A percentile compares a stretch with the other conserved stretches of the same genome.
Conservation (phyloP, 2,113 vertebrate species). For the Delphinus delphis region DNA sequence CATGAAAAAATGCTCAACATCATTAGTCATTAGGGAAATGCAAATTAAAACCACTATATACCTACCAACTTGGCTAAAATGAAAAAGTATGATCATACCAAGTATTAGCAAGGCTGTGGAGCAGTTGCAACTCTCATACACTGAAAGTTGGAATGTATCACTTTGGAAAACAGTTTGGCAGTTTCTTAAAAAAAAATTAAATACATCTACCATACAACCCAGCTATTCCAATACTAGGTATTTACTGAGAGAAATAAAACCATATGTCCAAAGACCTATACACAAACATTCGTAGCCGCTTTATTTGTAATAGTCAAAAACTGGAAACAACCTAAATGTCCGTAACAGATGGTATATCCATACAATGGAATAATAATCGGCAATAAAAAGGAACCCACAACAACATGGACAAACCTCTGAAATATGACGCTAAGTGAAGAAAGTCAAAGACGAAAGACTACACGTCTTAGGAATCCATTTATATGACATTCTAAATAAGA, state of each 20-base stretch:
- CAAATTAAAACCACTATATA: background rate
- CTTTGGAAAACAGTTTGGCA: background rate
- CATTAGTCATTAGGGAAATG: background rate
- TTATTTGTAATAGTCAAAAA: background rate
- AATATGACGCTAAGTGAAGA: background rate
- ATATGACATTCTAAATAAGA: background rate
- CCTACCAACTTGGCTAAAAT: background rate
- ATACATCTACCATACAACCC: background rate
- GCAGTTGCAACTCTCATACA: background rate
- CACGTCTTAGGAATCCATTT: background rate
- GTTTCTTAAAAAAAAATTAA: background rate
- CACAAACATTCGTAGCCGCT: background rate
- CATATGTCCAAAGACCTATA: background rate
- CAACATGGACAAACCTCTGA: background rate
- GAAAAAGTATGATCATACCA: background rate
- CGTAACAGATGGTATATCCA: background rate
- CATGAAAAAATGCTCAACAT: background rate
- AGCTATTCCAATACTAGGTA: background rate
- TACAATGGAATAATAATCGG: background rate
- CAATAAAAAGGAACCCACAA: background rate
- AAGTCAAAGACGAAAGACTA: background rate
- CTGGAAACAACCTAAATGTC: background rate
- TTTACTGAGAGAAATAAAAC: constrained; percentile 20
- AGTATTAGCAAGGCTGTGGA: background rate
- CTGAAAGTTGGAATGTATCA: background rate